Evolutionary conservation across 92 coral and sea anemone species (phyloP), one percentile per base, ranked within the genome.

Genomic region (Heteractis magnifica): DNA sequence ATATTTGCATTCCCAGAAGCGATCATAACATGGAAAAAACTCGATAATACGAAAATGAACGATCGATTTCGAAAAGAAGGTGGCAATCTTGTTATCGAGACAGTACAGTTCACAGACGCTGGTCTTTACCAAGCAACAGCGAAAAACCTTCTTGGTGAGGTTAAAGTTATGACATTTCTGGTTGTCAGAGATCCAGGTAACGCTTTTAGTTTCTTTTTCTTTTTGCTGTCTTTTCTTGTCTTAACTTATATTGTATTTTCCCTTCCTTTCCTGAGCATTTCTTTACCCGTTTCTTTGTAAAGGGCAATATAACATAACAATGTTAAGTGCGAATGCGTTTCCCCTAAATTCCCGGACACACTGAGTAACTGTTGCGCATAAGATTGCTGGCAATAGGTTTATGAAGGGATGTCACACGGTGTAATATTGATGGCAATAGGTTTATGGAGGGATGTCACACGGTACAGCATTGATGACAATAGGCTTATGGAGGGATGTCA

Each of bases 1-100:
- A 72, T 79, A 10, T 79, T 79, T 79, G 72, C 82, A 48, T 79
- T 79, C n/a, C 82, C 82, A 21, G 16, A 62, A 58, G 72, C 82
- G 21, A 58, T 23, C 10, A 19, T 79, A 7, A 52, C 16, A 13
- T 79, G 82, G 82, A 58, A 8, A 23, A 79, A 34, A 60, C 71
- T 19, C 8, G 26, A 64, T 19, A 58, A 79, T 48, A 62, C 51
- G 14, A 79, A 9, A 0, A 11, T 58, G 8, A 79, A 8, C 3
- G 52, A 18, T 1, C 49, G 55, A 41, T 79, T 79, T 23, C 21
- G 71, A 15, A 53, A 58, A 48, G 21, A 60, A 59, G 55, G 5
- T 12, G 49, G 56, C 11, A 58, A n/a, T 34, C 65, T 79, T 14
- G 16, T 44, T 26, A 20, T 79, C 41, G 50, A 44, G 12, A 44